Base-by-base conservation (phyloP, 2,888 invertebrate species). In the Tuberolachnus salignus region DNA sequence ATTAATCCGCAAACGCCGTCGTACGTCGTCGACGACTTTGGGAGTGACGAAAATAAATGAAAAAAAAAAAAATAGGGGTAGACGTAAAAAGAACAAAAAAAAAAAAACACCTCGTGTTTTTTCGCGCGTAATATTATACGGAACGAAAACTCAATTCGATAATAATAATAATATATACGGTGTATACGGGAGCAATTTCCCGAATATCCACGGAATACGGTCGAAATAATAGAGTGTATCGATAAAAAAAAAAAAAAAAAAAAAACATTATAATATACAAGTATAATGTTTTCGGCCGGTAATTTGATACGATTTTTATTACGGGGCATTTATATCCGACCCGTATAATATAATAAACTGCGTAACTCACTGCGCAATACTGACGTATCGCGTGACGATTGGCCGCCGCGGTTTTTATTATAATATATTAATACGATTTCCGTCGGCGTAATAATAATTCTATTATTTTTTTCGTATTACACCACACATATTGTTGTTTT, bases 261-360 rank as follows among this genome's bases (percentile, higher is more conserved):
- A n/a, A n/a, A n/a, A n/a, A n/a, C n/a, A n/a, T n/a, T n/a, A n/a
- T n/a, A n/a, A n/a, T 26, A 59, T 34, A 61, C 55, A 19, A 9
- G 55, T 46, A 11, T 49, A 34, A 19, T 26, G 11, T 19, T 34
- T 57, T 34, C 44, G 64, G 19, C 64, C 55, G 21, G 78, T 78
- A 78, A 78, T 78, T 78, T 67, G 78, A 78, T 69, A 59, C 59
- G 78, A 69, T 78, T 78, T 78, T 78, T 78, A 75, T 75, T 75
- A 69, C 51, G 3, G 78, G 57, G 42, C 69, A 69, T 78, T 78
- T 78, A 78, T 78, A n/a, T n/a, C n/a, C n/a, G n/a, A n/a, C n/a
- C n/a, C n/a, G n/a, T n/a, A n/a, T n/a, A n/a, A n/a, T n/a, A n/a
- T n/a, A n/a, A n/a, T n/a, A n/a, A n/a, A n/a, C n/a, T 67, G 3